A percentile compares a stretch with the other conserved stretches of the same genome.
Conservation (phyloP, 2,113 vertebrate genomes). For the Pollimyrus isidori region DNA sequence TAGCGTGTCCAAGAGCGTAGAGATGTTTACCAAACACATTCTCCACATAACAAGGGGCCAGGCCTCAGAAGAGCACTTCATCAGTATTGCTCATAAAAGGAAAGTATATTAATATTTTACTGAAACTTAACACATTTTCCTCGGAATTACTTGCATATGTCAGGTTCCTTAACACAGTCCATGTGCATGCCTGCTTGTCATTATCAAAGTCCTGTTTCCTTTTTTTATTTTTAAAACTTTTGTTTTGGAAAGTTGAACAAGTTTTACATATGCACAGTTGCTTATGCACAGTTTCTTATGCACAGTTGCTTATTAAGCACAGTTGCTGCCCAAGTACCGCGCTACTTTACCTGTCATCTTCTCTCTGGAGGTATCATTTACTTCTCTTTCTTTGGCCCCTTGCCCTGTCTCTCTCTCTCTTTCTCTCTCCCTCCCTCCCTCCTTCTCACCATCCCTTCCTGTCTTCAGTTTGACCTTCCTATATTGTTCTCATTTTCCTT, state of each 20-base stretch:
- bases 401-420: background rate
- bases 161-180: background rate
- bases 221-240: background rate
- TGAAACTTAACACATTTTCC: conserved; percentile 6
- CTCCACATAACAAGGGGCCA: no score
- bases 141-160: background rate
- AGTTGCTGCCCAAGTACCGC: background rate
- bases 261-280: background rate
- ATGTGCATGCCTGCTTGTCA: conserved; percentile 12
- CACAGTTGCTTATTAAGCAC: background rate
- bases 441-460: background rate
- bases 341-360: background rate
- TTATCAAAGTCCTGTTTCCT: background rate
- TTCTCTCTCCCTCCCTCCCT: background rate
- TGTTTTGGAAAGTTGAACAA: background rate
- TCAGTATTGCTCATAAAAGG: conserved; percentile 17
- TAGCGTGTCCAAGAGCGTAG: background rate
- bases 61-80: conserved; percentile 9
- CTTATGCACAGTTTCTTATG: background rate
- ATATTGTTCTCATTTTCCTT: conserved; percentile 6
- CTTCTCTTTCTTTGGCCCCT: background rate
- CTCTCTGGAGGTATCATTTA: conserved; percentile 28
- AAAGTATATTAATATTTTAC: conserved; percentile 20
- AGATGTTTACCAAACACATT: background rate
- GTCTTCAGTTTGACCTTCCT: background rate